phyloP scores from a whole-genome alignment of 2,888 invertebrate species.

The Smittia aterrima region DNA sequence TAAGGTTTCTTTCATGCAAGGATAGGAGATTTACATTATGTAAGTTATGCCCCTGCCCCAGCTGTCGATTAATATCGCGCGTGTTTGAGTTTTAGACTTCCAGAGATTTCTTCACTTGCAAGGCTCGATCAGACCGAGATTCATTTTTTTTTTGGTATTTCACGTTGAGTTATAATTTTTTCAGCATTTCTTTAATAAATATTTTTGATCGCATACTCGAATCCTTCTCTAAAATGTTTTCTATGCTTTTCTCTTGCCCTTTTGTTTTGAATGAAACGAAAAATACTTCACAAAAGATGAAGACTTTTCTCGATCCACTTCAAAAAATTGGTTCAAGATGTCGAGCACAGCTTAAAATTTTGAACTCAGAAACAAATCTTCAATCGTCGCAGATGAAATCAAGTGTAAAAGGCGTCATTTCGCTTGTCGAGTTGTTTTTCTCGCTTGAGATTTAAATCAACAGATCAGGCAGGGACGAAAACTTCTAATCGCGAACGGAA shows the following conservation, averaged over 20 bases:
- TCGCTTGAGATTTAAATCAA: slow-evolving; percentile 32
- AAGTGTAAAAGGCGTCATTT: slow-evolving; percentile 31
- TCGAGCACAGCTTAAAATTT: background rate
- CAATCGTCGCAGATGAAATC: slow-evolving; percentile 38
- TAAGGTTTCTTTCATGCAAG: slow-evolving; percentile 23
- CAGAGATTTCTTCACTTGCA: background rate
- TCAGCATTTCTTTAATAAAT: slow-evolving; percentile 5
- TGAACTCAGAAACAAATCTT: slow-evolving; percentile 31
- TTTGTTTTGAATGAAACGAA: background rate
- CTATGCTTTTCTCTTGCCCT: background rate
- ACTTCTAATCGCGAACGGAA: slow-evolving; percentile 36
- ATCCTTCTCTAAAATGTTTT: background rate
- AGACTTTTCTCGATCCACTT: background rate
- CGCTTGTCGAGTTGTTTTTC: background rate
- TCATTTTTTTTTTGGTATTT: background rate
- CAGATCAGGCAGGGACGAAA: slow-evolving; percentile 39
- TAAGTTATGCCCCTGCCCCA: slow-evolving; percentile 14
- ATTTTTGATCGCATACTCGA: background rate
- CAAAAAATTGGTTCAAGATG: background rate
- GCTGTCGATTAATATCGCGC: slow-evolving; percentile 14
- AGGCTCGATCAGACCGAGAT: slow-evolving; percentile 12
- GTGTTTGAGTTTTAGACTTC: background rate
- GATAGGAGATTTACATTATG: slow-evolving; percentile 1
- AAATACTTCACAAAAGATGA: background rate
- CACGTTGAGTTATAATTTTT: background rate